Evolutionary conservation across 2,113 vertebrate species (phyloP).

Genomic region (Nannobrachium achirus): DNA sequence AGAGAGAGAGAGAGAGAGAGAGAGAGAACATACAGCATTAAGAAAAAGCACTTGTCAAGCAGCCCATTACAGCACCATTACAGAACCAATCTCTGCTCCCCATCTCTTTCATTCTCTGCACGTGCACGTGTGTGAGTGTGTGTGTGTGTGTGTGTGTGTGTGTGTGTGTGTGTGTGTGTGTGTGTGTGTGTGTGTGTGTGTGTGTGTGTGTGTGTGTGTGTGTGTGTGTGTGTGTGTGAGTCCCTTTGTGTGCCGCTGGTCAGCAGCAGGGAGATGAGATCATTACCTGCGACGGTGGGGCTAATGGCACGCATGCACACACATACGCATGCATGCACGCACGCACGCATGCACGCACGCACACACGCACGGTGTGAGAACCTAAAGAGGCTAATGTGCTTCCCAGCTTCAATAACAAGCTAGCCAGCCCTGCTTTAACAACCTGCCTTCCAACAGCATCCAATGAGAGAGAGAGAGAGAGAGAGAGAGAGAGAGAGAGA

Average conservation of each 20-base stretch:
- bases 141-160: neutral
- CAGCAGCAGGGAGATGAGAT: conserved; percentile 68
- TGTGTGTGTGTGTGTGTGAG: conserved; percentile 39
- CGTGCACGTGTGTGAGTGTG: neutral
- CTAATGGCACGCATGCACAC: conserved; percentile 62
- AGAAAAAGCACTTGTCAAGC: conserved; percentile 72
- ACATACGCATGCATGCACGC: conserved; percentile 38
- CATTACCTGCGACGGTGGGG: conserved; percentile 75
- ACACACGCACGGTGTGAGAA: conserved; percentile 2
- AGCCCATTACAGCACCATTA: conserved; percentile 69
- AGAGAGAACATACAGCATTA: conserved; percentile 54
- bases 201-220: conserved; percentile 24
- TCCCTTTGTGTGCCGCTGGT: conserved; percentile 60
- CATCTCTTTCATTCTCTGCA: conserved; percentile 48
- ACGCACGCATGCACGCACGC: conserved; percentile 12
- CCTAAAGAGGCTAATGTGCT: conserved; percentile 63
- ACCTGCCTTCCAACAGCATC: conserved; percentile 44
- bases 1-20: neutral
- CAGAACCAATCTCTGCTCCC: conserved; percentile 68
- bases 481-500: conserved; percentile 14
- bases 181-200: conserved; percentile 20
- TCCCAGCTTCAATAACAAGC: conserved; percentile 54
- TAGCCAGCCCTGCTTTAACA: conserved; percentile 58
- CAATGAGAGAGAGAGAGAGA: conserved; percentile 27
- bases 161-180: conserved; percentile 14